Conservation (phyloP, 2,113 vertebrate genomes). For the Proterorhinus semilunaris region DNA sequence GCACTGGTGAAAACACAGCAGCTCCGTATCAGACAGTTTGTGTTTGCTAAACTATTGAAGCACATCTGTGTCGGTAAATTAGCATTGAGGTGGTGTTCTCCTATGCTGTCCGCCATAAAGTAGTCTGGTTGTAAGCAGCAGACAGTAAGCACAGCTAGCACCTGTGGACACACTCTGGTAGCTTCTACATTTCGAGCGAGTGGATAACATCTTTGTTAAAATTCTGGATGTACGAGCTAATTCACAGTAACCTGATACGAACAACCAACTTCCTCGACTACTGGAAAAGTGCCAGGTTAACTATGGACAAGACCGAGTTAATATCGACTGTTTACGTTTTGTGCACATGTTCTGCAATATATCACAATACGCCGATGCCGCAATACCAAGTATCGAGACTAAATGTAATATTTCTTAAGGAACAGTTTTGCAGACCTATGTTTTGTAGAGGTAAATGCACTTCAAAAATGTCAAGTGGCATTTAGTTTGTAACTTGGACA, state of each 20-base stretch:
- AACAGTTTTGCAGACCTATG: too few species aligned
- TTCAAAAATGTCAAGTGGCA: too few species aligned
- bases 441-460: too few species aligned
- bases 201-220: neutral
- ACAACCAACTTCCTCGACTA: neutral
- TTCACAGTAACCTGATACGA: neutral
- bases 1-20: slow-evolving; percentile 21
- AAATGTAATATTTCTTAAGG: too few species aligned
- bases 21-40: neutral
- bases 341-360: too few species aligned
- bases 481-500: too few species aligned
- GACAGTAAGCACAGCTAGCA: slow-evolving; percentile 40
- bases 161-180: slow-evolving; percentile 47
- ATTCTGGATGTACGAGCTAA: neutral
- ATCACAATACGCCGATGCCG: too few species aligned
- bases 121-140: neutral
- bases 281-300: neutral
- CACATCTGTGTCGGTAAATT: neutral
- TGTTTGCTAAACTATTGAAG: neutral
- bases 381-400: too few species aligned
- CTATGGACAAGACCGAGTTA: too few species aligned
- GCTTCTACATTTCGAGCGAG: slow-evolving; percentile 8
- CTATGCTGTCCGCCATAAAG: neutral
- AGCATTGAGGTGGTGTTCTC: neutral
- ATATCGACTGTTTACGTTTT: too few species aligned